Base-by-base conservation (phyloP, 2,113 vertebrate species). In the Syngnathus scovelli region DNA sequence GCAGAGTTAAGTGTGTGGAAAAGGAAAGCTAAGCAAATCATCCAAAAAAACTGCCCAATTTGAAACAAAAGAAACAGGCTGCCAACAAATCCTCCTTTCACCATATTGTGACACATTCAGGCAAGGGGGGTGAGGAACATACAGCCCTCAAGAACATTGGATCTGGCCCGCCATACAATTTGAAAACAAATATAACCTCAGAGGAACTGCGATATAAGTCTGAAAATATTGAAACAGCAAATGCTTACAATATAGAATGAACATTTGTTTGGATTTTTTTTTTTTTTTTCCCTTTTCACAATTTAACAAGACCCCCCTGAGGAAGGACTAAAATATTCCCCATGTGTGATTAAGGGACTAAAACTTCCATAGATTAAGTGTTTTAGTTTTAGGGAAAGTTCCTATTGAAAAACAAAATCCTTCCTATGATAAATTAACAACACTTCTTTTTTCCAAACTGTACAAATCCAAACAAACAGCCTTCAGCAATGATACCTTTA, bases 381-480 rank as follows among this genome's bases (percentile, higher is more conserved):
- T 46, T 52, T 16, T 12, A 72, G 55, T 65, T 68, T 67, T 16
- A 61, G 51, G 58, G 61, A 10, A 43, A 33, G 9, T 51, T 66
- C 51, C 64, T 49, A 18, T 70, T 74, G n/a, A 27, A 66, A 49
- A 75, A 54, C 43, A 21, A 46, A 46, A 51, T 51, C 49, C 18
- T 66, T 83, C 77, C 68, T 69, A 64, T 77, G 66, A 74, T 69
- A 61, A 36, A 60, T 77, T 37, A 59, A 27, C 68, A 23, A 21
- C 23, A 48, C 49, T n/a, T 51, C 2, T n/a, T 48, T 54, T 4
- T 44, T 44, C 36, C 19, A 33, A 62, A 63, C 66, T 13, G 44
- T 19, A 46, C 0, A 18, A 33, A 33, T 33, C 27, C 16, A 56
- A 48, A 54, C 4, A 15, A 66, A 48, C 15, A 19, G 21, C 8